Evolutionary conservation across 2,888 invertebrate genomes (phyloP), one percentile per base, ranked within the genome.

Genomic region (Drosophila nr. fundita): DNA sequence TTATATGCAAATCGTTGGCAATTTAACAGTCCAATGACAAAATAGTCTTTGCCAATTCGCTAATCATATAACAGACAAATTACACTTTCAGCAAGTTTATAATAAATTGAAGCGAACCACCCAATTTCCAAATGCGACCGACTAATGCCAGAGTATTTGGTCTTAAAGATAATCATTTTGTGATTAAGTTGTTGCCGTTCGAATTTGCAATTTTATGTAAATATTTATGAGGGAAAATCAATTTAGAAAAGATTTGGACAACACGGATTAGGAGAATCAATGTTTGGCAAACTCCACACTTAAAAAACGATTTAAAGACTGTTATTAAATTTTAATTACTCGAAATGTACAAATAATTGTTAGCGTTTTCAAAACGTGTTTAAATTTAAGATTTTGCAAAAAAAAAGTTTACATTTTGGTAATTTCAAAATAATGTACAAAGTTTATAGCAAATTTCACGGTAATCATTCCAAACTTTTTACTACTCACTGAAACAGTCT

Each of bases 361-460:
- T 27, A 2, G 24, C 27, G 18, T 49, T 27, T 49, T 5, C 18
- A 49, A 49, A 49, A 27, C 49, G 27, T 27, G 49, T 27, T 42
- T 18, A 27, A 49, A 27, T 27, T 24, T 4, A 42, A 6, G 1
- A 21, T 42, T 40, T 40, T 2, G 10, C 40, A 3, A n/a, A 13
- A 48, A 13, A 48, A 48, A 27, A 5, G 27, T 18, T 8, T 48
- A 48, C 24, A 24, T 15, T 48, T 48, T 48, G 48, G 24, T 24
- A 48, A 24, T 48, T 45, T 45, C 24, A 24, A 24, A 45, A 24
- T 24, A 15, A 45, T n/a, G 30, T 2, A 15, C 7, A 38, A 55
- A n/a, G 2, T 40, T 40, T 2, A n/a, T 48, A 32, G 21, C 32
- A n/a, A 45, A 67, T 67, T 54, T 24, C 30, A 27, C 36, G 27